phyloP scores from a whole-genome alignment of 92 coral and sea anemone species.

The Umimayanthus chanpuru region DNA sequence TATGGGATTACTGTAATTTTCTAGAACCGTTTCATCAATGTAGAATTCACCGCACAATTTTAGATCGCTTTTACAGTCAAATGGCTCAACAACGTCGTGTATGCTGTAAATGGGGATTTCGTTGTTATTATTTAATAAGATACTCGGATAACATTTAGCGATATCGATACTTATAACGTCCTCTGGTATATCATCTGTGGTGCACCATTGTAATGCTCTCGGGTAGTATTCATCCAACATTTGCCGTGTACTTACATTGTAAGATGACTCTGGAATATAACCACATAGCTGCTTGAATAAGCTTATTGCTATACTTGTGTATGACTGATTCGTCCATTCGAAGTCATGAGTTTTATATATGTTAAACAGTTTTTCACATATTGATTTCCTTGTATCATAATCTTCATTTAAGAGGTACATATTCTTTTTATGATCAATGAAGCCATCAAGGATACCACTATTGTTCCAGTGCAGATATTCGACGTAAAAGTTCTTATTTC shows the following conservation, averaged over 20 bases:
- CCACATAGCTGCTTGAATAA: constrained; percentile 49
- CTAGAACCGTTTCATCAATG: too few species aligned
- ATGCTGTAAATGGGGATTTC: too few species aligned
- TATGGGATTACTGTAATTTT: too few species aligned
- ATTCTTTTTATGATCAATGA: constrained; percentile 48
- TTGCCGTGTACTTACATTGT: constrained; percentile 23
- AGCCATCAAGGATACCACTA: constrained; percentile 49
- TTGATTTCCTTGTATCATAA: constrained; percentile 39
- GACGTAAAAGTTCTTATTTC: background rate
- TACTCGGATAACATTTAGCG: constrained; percentile 33
- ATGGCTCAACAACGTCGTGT: too few species aligned
- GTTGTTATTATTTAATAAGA: too few species aligned
- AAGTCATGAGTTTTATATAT: background rate
- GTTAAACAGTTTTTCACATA: constrained; percentile 38
- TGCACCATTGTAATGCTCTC: constrained; percentile 53
- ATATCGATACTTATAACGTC: background rate
- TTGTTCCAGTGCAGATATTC: constrained; percentile 61
- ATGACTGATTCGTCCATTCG: constrained; percentile 8
- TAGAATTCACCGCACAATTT: too few species aligned
- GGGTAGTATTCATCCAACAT: constrained; percentile 55
- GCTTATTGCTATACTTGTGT: constrained; percentile 8
- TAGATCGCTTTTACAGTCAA: too few species aligned
- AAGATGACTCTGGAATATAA: constrained; percentile 29
- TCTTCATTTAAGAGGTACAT: constrained; percentile 55
- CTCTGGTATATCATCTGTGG: background rate